Percentiles rank a stretch among this genome's conserved stretches.
Evolutionary conservation across 2,888 invertebrate species (phyloP).

Genomic region (Pachydiplax longipennis): DNA sequence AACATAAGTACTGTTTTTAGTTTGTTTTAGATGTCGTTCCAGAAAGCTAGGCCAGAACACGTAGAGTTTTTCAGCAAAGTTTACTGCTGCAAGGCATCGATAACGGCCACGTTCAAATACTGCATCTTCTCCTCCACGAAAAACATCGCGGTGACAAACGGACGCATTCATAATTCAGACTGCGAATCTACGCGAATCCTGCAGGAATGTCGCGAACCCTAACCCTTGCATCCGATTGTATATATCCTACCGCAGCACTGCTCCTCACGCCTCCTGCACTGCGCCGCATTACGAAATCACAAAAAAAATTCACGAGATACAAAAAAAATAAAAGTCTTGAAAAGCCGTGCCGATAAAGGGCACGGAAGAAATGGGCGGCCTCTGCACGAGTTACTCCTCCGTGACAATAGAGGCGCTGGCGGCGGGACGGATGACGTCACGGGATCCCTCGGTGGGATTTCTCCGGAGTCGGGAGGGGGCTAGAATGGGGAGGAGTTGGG

Average conservation of each 20-base stretch:
- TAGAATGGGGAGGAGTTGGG: neutral
- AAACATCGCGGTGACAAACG: too few species aligned
- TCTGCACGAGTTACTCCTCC: neutral
- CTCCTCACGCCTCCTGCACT: neutral
- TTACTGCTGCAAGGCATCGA: too few species aligned
- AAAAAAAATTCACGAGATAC: neutral
- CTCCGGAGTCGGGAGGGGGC: neutral
- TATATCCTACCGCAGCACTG: too few species aligned
- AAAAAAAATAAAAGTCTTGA: neutral
- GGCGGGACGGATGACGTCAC: slow-evolving; percentile 32
- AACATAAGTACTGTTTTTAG: too few species aligned
- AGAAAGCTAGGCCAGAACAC: too few species aligned
- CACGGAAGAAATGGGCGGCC: neutral
- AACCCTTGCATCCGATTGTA: neutral
- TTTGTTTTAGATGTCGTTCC: too few species aligned
- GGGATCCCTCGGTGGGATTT: neutral
- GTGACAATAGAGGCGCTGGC: slow-evolving; percentile 20
- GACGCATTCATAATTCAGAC: too few species aligned
- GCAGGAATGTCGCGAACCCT: too few species aligned
- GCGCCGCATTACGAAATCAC: neutral
- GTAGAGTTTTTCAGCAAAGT: too few species aligned
- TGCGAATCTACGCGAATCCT: too few species aligned
- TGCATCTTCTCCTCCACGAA: too few species aligned
- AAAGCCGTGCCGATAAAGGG: neutral
- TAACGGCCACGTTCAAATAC: too few species aligned